Conservation (phyloP, 1,140 invertebrate genomes). For the Triops longicaudatus region DNA sequence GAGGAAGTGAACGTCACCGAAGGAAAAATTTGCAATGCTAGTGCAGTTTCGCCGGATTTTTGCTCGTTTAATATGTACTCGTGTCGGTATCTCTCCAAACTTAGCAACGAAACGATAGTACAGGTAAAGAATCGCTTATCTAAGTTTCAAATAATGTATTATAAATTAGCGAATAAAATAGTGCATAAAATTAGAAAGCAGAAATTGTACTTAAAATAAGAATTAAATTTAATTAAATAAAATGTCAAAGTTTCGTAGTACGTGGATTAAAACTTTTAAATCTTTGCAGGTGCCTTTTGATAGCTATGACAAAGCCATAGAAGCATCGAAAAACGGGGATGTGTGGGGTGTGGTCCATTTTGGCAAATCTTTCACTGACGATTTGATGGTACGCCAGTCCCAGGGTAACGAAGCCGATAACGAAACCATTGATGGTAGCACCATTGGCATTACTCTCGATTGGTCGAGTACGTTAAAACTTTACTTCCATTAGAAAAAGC, state of each 20-base stretch:
- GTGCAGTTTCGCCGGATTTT: conserved; percentile 38
- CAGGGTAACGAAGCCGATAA: conserved; percentile 59
- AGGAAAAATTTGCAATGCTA: conserved; percentile 38
- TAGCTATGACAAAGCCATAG: conserved; percentile 52
- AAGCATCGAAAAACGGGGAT: conserved; percentile 60
- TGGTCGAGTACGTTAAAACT: conserved; percentile 71
- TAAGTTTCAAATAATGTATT: too few relatives aligned
- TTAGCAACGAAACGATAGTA: conserved; percentile 53
- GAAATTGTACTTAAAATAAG: too few relatives aligned
- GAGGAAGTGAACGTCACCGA: conserved; percentile 53
- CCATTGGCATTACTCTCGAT: conserved; percentile 75
- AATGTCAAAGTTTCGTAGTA: neutral
- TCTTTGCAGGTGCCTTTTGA: conserved; percentile 56
- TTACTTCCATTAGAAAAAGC: neutral
- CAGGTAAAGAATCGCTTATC: conserved; percentile 42
- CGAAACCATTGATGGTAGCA: conserved; percentile 67
- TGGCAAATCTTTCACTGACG: conserved; percentile 73
- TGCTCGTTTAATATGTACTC: conserved; percentile 62
- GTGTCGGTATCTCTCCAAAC: conserved; percentile 61
- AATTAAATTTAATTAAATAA: too few relatives aligned
- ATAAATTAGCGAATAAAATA: too few relatives aligned
- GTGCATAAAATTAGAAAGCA: too few relatives aligned
- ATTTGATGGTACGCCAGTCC: conserved; percentile 60
- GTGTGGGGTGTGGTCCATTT: conserved; percentile 82
- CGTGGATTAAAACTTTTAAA: conserved; percentile 29